Base-by-base conservation (phyloP, 1,140 invertebrate species). In the Mycetomoellerius zeteki region DNA sequence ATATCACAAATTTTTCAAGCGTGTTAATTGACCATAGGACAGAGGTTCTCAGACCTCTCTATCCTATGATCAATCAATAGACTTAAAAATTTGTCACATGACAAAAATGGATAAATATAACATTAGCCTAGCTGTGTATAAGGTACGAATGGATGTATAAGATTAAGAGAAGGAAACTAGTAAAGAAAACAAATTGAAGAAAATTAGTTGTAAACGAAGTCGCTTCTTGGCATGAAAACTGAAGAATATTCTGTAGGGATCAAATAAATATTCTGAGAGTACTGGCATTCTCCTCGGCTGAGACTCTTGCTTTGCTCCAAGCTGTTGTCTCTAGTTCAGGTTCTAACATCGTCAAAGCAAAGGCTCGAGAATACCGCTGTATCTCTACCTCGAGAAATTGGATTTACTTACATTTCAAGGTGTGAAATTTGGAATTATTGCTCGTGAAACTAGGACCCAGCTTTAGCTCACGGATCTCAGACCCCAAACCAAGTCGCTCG, bases 381-480 rank as follows among this genome's bases (percentile, higher is more conserved):
- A 4, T 30, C 16, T 64, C 16, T 8, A 33, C 24, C 14, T 16
- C 14, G 6, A 16, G 6, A 14, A 16, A 14, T 19, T 6, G 7
- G 3, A 90, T 43, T 43, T 43, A 96, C 97, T 98, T 97, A 98
- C 98, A 98, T 96, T 98, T 97, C 33, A 98, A 96, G 16, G 98
- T 98, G 93, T 99, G 98, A 95, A 98, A 98, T 85, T 97, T 96
- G 4, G 96, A 95, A 94, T 96, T 97, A 75, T 96, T 97, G 91
- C 96, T 97, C 1, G 96, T 97, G 94, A 98, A 98, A 92, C 97
- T 98, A 76, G 97, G 96, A 30, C 98, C 98, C 72, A 99, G 95
- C 94, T 98, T 98, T 43, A 99, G 95, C 95, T 98, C 97, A 85
- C 97, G 96, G 71, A 97, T 96, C 95, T 97, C 97, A 92, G 96